Conservation (phyloP, 2,888 invertebrate species). For the Sarcophaga subvicina region DNA sequence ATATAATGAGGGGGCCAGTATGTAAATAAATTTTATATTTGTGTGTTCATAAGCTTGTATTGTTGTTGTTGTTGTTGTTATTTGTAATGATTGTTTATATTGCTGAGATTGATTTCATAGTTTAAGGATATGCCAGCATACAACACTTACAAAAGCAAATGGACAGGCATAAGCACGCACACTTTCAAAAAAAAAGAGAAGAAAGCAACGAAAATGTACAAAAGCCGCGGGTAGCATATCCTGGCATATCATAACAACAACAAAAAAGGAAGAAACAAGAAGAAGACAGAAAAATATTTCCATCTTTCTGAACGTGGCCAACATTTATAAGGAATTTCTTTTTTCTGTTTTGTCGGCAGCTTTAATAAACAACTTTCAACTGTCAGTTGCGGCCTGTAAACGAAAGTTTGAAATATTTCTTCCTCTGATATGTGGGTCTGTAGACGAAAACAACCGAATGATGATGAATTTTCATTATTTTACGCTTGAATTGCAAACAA, state of each 20-base stretch:
- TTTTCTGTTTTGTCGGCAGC: neutral
- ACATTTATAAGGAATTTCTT: slow-evolving; percentile 47
- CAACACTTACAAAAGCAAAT: neutral
- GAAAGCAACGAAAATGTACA: slow-evolving; percentile 35
- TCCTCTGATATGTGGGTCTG: slow-evolving; percentile 46
- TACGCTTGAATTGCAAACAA: slow-evolving; percentile 72
- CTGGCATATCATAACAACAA: slow-evolving; percentile 22
- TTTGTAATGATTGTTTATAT: slow-evolving; percentile 35
- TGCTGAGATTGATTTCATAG: slow-evolving; percentile 62
- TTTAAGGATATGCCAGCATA: slow-evolving; percentile 44
- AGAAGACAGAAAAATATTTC: neutral
- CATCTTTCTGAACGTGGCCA: too few relatives aligned
- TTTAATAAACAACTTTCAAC: too few relatives aligned
- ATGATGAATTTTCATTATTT: slow-evolving; percentile 79
- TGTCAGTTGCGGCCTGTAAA: neutral
- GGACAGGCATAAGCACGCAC: neutral
- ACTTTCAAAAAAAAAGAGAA: neutral
- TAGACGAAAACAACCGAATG: slow-evolving; percentile 9
- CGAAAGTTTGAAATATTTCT: slow-evolving; percentile 44
- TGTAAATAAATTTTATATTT: slow-evolving; percentile 44
- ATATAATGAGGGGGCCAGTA: slow-evolving; percentile 60
- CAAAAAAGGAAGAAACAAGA: slow-evolving; percentile 13
- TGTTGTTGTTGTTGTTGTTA: neutral
- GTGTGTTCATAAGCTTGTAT: neutral
- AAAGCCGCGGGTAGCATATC: slow-evolving; percentile 58